Base-by-base conservation (phyloP, 2,113 vertebrate genomes). In the Notiomystis cincta region DNA sequence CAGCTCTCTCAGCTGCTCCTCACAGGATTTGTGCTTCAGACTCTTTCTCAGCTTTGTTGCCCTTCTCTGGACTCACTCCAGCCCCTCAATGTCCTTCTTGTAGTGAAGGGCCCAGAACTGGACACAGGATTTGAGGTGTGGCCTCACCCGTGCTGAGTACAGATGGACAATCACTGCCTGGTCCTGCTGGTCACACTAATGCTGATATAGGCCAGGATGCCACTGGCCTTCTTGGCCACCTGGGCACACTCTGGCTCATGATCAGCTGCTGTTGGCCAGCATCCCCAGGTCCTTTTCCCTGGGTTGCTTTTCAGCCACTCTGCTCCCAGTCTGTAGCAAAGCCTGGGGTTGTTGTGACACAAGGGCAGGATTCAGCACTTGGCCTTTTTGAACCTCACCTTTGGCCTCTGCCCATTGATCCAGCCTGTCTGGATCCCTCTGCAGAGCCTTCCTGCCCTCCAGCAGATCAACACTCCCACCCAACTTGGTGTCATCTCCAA, bases 91-190 rank as follows among this genome's bases (percentile, higher is more conserved):
- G 21, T 40, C 40, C 7, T 57, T 65, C 42, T 8, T 33, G 27
- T 6, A 48, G 4, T 76, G n/a, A 54, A 1, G 1, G 15, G 10
- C 20, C 24, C 73, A 76, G 23, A 15, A 0, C 25, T 69, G 48
- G 15, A 76, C 22, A 54, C 17, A 48, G 62, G 0, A 31, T 11
- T 47, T 1, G 0, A 54, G n/a, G 7, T 35, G 6, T 1, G 1
- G 9, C 31, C 62, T 61, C 54, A 48, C 18, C 40, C 69, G 8
- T n/a, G 40, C 54, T 0, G 4, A 47, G 30, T 9, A 1, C 30
- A 76, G n/a, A 11, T 17, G 10, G 14, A 19, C 35, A 54, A 14
- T 40, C n/a, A 0, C n/a, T 31, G 28, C 11, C n/a, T 69, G 40
- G 1, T 28, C 21, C 62, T 61, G 47, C 70, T 82, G 47, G 14